phyloP scores from a whole-genome alignment of 2,113 vertebrate species.

The Rhynchomys soricoides region DNA sequence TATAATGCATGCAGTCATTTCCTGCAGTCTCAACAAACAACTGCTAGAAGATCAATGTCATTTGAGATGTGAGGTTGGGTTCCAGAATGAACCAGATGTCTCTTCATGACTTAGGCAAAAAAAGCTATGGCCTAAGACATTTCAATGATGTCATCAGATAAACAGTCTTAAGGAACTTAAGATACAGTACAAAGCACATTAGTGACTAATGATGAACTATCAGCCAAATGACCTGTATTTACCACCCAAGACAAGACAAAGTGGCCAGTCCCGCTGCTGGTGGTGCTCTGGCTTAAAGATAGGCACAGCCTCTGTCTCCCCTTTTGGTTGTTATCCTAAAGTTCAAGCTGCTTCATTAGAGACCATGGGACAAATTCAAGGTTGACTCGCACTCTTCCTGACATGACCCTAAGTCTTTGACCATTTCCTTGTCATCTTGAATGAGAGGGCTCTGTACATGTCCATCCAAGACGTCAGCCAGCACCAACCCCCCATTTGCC shows the following conservation, averaged over 20 bases:
- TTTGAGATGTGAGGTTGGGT: slow-evolving; percentile 44
- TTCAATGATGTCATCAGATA: slow-evolving; percentile 43
- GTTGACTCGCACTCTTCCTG: background rate
- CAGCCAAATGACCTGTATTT: background rate
- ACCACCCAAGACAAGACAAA: background rate
- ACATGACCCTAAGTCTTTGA: background rate
- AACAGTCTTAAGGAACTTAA: slow-evolving; percentile 37
- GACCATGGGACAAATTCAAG: background rate
- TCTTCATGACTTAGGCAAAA: slow-evolving; percentile 21
- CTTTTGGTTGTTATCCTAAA: background rate
- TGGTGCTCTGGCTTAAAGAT: background rate
- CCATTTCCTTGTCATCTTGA: background rate
- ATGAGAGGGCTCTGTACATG: background rate
- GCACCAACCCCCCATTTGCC: too few species aligned
- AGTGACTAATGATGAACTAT: background rate
- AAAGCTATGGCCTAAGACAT: slow-evolving; percentile 18
- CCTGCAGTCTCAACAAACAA: slow-evolving; percentile 52
- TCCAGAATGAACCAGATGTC: background rate
- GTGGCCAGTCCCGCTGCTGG: background rate
- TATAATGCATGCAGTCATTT: slow-evolving; percentile 18
- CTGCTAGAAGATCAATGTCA: slow-evolving; percentile 24
- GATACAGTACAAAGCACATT: background rate
- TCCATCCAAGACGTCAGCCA: background rate
- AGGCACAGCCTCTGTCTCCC: background rate
- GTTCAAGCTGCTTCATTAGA: background rate